Percentiles rank a stretch among this genome's conserved stretches.
Evolutionary conservation across 1,140 invertebrate genomes (phyloP).

Genomic region (Scaptomyza montana): DNA sequence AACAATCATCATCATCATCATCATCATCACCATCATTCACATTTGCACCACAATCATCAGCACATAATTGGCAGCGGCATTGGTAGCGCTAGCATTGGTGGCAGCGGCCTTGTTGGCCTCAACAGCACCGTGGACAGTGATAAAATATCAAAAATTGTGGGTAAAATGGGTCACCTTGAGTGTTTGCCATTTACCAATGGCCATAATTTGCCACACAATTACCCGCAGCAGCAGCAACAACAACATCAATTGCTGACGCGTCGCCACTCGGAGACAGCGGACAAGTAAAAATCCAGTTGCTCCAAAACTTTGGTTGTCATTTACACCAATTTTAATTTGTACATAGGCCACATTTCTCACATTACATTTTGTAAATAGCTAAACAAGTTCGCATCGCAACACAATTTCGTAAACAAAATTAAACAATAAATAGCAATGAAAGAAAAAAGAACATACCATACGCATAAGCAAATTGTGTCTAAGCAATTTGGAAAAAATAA

Average conservation of each 20-base stretch:
- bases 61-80: conserved; percentile 51
- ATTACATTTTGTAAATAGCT: conserved; percentile 33
- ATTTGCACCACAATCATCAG: conserved; percentile 24
- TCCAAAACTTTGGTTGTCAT: conserved; percentile 29
- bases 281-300: conserved; percentile 47
- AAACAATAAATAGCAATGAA: conserved; percentile 15
- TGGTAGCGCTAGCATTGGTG: conserved; percentile 71
- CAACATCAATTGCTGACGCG: conserved; percentile 55
- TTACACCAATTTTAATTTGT: conserved; percentile 20
- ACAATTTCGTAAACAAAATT: conserved; percentile 54
- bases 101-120: conserved; percentile 59
- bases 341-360: conserved; percentile 41
- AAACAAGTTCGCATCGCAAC: conserved; percentile 16
- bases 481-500: conserved; percentile 34
- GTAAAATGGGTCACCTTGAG: conserved; percentile 82
- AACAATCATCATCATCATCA: conserved; percentile 21
- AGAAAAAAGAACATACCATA: conserved; percentile 55
- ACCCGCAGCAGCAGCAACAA: conserved; percentile 44
- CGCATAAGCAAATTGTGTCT: conserved; percentile 58
- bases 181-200: conserved; percentile 68
- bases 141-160: conserved; percentile 84
- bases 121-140: conserved; percentile 66
- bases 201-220: conserved; percentile 48
- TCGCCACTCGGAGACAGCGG: conserved; percentile 72
- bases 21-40: conserved; percentile 11